phyloP scores from a whole-genome alignment of 2,888 invertebrate genomes.

The Lydus trimaculatus region DNA sequence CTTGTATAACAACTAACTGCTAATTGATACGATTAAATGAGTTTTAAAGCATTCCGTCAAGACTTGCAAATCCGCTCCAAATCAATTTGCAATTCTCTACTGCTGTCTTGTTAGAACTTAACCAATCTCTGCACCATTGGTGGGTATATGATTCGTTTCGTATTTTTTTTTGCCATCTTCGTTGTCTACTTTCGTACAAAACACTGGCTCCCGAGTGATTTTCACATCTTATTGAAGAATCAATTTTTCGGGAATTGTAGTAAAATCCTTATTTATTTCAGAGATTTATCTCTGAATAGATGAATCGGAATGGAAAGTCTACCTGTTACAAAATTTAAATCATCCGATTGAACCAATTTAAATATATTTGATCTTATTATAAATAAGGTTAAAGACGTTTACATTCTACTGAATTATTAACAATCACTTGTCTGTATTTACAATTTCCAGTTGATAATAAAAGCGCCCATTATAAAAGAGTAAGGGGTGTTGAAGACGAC shows the following conservation, averaged over 20 bases:
- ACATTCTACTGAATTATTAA: too few relatives aligned
- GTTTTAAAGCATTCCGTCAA: not conserved
- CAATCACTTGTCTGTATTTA: not conserved
- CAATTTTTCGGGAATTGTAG: not conserved
- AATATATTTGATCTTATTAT: not conserved
- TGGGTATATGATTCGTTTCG: not conserved
- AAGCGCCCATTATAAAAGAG: conserved; percentile 25
- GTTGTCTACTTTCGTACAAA: not conserved
- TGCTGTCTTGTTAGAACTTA: not conserved
- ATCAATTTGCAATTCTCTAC: not conserved
- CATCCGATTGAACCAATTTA: not conserved
- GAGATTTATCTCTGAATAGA: not conserved
- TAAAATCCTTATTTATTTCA: not conserved
- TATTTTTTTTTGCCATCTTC: not conserved
- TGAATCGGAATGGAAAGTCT: not conserved
- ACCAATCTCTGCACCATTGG: not conserved
- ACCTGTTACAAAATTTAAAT: not conserved
- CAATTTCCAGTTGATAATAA: conserved; percentile 17
- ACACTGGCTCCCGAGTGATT: not conserved
- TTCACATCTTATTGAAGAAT: not conserved
- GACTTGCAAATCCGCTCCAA: not conserved
- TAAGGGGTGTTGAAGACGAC: not conserved
- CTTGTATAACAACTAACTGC: not conserved
- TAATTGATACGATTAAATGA: not conserved
- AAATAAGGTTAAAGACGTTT: not conserved